Conservation (phyloP, 2,797 vertebrate species). For the Sebastes elongatus region DNA sequence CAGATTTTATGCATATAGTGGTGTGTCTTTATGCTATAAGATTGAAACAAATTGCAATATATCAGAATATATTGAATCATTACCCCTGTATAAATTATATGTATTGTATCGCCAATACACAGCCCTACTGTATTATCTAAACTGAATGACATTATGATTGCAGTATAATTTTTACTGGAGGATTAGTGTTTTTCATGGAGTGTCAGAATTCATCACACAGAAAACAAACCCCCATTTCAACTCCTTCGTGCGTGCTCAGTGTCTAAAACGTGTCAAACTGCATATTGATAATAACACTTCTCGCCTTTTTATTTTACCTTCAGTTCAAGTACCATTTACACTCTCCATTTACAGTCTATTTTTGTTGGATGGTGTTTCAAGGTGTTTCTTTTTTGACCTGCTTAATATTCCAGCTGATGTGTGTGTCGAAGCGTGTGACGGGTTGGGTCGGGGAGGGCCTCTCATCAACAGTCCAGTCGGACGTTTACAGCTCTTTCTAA, state of each 20-base stretch:
- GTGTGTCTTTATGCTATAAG: too few relatives aligned
- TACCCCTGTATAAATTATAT: too few relatives aligned
- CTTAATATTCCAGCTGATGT: conserved; percentile 59
- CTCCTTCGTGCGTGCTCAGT: background rate
- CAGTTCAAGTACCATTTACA: background rate
- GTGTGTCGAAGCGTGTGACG: conserved; percentile 39
- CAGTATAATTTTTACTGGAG: background rate
- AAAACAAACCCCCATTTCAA: background rate
- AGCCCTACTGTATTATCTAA: background rate
- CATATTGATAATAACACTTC: background rate
- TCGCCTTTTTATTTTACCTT: background rate
- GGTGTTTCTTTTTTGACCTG: conserved; percentile 48
- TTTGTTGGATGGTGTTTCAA: conserved; percentile 46
- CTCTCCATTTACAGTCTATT: background rate
- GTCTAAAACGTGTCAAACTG: background rate
- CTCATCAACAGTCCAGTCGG: conserved; percentile 36
- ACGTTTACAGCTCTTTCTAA: conserved; percentile 36
- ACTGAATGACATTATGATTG: background rate
- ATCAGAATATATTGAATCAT: too few relatives aligned
- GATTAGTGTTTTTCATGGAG: background rate
- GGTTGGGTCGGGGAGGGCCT: conserved; percentile 1
- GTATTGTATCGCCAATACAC: too few relatives aligned
- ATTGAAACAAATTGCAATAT: too few relatives aligned
- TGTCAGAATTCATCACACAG: background rate
- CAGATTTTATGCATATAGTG: too few relatives aligned